Percentiles rank a stretch among this genome's conserved stretches.
phyloP scores from a whole-genome alignment of 2,797 vertebrate species.

The Apogon hyalosoma region DNA sequence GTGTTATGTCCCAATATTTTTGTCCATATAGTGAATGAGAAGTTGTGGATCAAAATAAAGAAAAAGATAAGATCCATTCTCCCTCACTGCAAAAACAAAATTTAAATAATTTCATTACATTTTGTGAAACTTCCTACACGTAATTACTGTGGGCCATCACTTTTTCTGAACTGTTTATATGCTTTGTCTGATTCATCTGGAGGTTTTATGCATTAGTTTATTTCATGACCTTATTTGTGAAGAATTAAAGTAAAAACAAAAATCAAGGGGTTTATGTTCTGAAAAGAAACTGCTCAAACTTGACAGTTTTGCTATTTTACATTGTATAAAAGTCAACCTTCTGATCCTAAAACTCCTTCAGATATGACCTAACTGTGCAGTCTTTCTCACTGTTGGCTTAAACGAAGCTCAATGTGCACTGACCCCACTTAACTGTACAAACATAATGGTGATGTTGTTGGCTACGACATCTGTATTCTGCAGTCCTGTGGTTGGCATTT shows the following conservation, averaged over 20 bases:
- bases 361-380: conserved; percentile 8
- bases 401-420: conserved; percentile 16
- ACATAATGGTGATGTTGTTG: conserved; percentile 19
- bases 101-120: too few relatives aligned
- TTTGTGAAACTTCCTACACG: too few relatives aligned
- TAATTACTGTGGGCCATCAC: too few relatives aligned
- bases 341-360: background rate
- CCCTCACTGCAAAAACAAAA: too few relatives aligned
- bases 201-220: background rate
- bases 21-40: too few relatives aligned
- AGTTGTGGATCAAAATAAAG: too few relatives aligned
- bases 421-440: conserved; percentile 37
- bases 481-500: conserved; percentile 27
- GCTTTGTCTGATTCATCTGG: too few relatives aligned
- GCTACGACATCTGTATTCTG: conserved; percentile 7
- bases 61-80: too few relatives aligned
- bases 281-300: conserved; percentile 23
- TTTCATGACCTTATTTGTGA: background rate
- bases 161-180: too few relatives aligned
- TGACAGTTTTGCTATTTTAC: background rate
- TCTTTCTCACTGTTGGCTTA: conserved; percentile 12
- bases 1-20: too few relatives aligned
- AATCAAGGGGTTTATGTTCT: background rate
- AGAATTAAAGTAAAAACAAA: conserved; percentile 17
- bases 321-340: conserved; percentile 13